Evolutionary conservation across 2,797 vertebrate species (phyloP).

Genomic region (Falco novaeseelandiae): DNA sequence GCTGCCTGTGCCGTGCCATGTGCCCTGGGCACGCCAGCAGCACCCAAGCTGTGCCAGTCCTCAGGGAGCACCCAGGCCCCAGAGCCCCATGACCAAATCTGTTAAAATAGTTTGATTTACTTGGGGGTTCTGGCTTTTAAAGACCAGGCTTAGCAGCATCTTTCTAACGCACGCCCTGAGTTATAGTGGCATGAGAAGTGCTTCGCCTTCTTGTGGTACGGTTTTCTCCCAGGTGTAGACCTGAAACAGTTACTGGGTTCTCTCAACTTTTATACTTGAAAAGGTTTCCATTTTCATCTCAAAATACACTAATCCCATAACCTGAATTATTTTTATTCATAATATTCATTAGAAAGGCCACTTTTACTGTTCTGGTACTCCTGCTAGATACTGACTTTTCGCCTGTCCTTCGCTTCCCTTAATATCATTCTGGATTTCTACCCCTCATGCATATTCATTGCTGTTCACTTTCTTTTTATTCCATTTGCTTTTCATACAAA

Average conservation of each 20-base stretch:
- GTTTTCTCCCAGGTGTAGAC: background rate
- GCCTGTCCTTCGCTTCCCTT: background rate
- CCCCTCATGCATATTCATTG: background rate
- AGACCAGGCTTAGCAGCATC: background rate
- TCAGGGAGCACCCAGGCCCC: rapidly evolving
- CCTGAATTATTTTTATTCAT: background rate
- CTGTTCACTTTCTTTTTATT: background rate
- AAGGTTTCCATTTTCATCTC: background rate
- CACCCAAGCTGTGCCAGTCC: rapidly evolving
- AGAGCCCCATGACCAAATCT: rapidly evolving
- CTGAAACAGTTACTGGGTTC: background rate
- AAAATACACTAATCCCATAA: background rate
- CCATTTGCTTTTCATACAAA: background rate
- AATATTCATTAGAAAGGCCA: background rate
- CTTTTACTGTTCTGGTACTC: background rate
- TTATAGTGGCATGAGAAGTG: background rate
- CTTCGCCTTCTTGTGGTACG: background rate
- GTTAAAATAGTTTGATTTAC: background rate
- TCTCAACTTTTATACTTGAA: background rate
- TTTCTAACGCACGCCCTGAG: background rate
- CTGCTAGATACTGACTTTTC: background rate
- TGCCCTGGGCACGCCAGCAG: rapidly evolving
- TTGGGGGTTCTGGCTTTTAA: background rate
- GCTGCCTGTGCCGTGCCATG: rapidly evolving
- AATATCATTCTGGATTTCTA: background rate